A percentile compares a stretch with the other conserved stretches of the same genome.
These are phyloP conservation scores for Craseonycteris thonglongyai DNA, from an alignment of 2,113 vertebrate species.

Conservation along the genomic window DNA sequence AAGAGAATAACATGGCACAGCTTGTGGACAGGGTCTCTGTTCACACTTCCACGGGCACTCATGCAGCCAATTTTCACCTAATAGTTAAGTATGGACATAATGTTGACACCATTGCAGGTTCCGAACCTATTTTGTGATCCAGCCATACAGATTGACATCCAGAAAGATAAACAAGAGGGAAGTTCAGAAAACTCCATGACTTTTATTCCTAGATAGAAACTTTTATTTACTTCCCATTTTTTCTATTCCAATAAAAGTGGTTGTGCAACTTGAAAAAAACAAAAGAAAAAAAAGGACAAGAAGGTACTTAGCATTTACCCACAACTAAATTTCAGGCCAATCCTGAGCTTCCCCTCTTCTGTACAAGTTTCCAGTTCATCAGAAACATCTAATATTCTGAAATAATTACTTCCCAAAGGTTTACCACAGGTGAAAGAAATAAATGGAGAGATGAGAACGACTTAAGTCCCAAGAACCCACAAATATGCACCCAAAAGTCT, in stretches of 20 bases:
- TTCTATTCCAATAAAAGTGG: background rate
- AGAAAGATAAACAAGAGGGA: background rate
- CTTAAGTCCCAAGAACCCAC: background rate
- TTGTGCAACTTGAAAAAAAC: background rate
- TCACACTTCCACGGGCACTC: background rate
- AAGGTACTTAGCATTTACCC: background rate
- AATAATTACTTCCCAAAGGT: background rate
- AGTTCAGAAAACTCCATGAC: background rate
- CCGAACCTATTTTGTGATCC: background rate
- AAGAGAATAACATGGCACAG: background rate
- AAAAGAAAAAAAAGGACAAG: too few relatives aligned
- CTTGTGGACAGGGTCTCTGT: background rate
- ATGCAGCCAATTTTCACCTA: background rate
- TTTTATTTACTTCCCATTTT: background rate
- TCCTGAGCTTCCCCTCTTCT: background rate
- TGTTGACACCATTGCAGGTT: background rate
- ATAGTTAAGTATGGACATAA: background rate
- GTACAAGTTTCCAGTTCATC: background rate
- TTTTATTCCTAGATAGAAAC: background rate
- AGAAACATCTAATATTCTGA: background rate
- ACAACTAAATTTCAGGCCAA: background rate
- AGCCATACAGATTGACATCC: background rate
- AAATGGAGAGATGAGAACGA: background rate
- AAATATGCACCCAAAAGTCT: background rate
- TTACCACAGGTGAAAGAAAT: background rate